phyloP scores from a whole-genome alignment of 2,113 vertebrate genomes.

The Columbina picui region DNA sequence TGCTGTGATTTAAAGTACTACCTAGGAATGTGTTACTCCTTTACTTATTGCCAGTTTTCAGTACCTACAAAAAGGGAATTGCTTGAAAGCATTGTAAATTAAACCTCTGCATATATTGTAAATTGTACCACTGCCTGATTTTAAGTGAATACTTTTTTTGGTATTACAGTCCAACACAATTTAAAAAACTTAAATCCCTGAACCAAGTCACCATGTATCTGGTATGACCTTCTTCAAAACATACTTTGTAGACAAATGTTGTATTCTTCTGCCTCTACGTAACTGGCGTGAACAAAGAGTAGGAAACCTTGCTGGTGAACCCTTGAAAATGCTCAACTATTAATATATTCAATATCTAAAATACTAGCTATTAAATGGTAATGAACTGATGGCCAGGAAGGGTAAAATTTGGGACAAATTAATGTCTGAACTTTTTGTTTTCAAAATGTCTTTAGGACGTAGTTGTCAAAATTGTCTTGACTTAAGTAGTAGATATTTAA shows the following conservation, averaged over 20 bases:
- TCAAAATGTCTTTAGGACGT: neutral
- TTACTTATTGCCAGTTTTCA: conserved; percentile 58
- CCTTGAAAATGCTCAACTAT: neutral
- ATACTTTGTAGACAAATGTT: neutral
- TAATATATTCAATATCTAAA: neutral
- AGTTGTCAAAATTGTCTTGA: neutral
- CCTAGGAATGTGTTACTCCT: conserved; percentile 35
- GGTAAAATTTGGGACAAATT: neutral
- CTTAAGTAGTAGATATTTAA: neutral
- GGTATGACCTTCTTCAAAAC: conserved; percentile 39
- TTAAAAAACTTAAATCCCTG: conserved; percentile 40
- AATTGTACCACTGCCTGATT: neutral
- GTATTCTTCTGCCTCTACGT: neutral
- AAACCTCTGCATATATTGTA: conserved; percentile 40
- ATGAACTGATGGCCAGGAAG: neutral
- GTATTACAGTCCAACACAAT: neutral
- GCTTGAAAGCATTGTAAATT: conserved; percentile 68
- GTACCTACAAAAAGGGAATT: conserved; percentile 58
- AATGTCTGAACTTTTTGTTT: neutral
- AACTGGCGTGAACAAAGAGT: neutral
- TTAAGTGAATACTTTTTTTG: conserved; percentile 9
- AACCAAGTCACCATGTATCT: neutral
- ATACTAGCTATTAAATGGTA: neutral
- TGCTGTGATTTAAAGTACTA: conserved; percentile 45
- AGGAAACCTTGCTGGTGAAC: neutral